Conservation (phyloP, 2,797 vertebrate species). For the Anniella stebbinsi region DNA sequence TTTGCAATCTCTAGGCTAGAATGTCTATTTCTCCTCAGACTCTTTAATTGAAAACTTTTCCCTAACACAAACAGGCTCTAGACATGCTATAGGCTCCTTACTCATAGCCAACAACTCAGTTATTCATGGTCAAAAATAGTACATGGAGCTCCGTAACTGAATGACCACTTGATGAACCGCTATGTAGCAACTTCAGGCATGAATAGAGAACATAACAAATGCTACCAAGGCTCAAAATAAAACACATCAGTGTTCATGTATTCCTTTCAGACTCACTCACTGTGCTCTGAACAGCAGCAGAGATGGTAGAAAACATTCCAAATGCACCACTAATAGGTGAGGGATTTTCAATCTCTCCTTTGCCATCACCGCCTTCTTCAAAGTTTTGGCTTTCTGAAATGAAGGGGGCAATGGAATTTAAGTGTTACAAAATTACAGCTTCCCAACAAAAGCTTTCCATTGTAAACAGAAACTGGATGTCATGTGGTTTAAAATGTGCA, state of each 20-base stretch:
- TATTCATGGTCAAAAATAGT: not conserved
- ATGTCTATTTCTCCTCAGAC: not conserved
- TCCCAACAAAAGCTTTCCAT: not conserved
- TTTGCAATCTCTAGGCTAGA: not conserved
- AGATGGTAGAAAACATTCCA: conserved; percentile 91
- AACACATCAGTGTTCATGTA: not conserved
- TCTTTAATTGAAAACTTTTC: not conserved
- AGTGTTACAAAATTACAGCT: not conserved
- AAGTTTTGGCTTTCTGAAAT: conserved; percentile 62
- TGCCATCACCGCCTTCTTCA: conserved; percentile 52
- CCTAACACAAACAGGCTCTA: not conserved
- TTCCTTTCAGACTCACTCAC: conserved; percentile 79
- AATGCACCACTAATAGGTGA: conserved; percentile 84
- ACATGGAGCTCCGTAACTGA: not conserved
- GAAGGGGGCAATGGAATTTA: not conserved
- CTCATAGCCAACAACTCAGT: not conserved
- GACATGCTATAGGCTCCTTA: not conserved
- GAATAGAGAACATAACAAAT: not conserved
- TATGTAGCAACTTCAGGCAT: not conserved
- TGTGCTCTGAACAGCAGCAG: conserved; percentile 93
- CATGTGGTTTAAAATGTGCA: not conserved
- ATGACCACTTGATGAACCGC: not conserved
- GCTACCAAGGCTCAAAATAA: not conserved
- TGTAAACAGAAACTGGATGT: not conserved
- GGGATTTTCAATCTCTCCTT: conserved; percentile 68